Base-by-base conservation (phyloP, 2,113 vertebrate genomes). In the Melanerpes formicivorus region DNA sequence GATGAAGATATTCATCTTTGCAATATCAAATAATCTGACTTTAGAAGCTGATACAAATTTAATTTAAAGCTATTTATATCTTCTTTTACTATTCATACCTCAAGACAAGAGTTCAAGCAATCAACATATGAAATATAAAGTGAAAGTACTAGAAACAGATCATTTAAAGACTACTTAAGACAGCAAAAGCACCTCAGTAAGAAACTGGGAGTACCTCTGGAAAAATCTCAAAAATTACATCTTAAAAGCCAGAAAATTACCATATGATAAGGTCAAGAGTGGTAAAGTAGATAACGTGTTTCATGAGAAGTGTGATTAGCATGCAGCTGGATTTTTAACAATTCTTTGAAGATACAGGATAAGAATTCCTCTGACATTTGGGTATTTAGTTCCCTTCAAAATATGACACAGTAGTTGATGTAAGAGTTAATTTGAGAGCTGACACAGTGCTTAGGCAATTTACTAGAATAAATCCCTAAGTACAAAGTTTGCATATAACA, bases 221-320 rank as follows among this genome's bases (percentile, higher is more conserved):
- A 96, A 40, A 59, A 95, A 48, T 91, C 62, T 93, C 80, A 90
- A 94, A 93, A 95, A 95, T 87, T 80, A 95, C 91, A 85, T 94
- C 93, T 95, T 93, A 95, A 95, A 94, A 70, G 60, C 82, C 62
- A 77, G 72, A 90, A 69, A 96, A 95, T 95, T 96, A 95, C 76
- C 81, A 60, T 80, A 93, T 37, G 87, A 95, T 96, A 96, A 96
- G 94, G 96, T 95, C 93, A 95, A 95, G 95, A 96, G 95, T 82
- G 52, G 48, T 94, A 90, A 94, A 96, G 91, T 95, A 94, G 93
- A 78, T 91, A 93, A 80, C 71, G 81, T 92, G 78, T 88, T 93
- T 81, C 75, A 84, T 85, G 62, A 94, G 75, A 96, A 93, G 87
- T 1, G 2, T 59, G 22, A 87, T 87, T 94, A 87, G 89, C 74